Base-by-base conservation (phyloP, 2,113 vertebrate species). In the Gymnarchus niloticus region DNA sequence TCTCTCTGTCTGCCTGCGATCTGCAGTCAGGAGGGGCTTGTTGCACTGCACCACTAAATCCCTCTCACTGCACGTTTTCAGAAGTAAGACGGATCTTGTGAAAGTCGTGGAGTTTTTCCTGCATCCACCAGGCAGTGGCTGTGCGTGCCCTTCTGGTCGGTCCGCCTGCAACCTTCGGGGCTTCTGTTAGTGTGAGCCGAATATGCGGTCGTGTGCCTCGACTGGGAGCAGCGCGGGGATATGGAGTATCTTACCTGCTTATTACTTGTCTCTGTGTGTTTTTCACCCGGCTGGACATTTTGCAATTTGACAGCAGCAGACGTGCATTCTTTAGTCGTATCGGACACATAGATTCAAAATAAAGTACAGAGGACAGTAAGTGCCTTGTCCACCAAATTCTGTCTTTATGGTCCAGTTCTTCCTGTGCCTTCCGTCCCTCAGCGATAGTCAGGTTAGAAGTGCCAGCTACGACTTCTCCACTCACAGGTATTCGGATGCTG, bases 401-500 rank as follows among this genome's bases (percentile, higher is more conserved):
- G 65, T 33, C 5, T 73, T 73, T 14, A 4, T 73, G 12, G 17
- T 73, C 33, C 65, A 73, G 14, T 14, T 19, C 19, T 73, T 73
- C 41, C 33, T 17, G 19, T 28, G 6, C 28, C 65, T 37, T 28
- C 12, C 14, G 5, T 73, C 65, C 33, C 65, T 37, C 28, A 33
- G 33, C 33, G 1, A 33, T 41, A 73, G 65, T 33, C 41, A 41
- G 33, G 65, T 73, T 19, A 73, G 65, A 73, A 28, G 0, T 41
- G 33, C 65, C 41, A 33, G 65, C 65, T 41, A 37, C 65, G 33
- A 33, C 14, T 49, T 81, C 49, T 81, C 77, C 77, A 81, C 44
- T 14, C n/a, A 33, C 65, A 99, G 98, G 97, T 56, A 94, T 99
- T 41, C 94, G 97, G 0, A 98, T 99, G 96, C 90, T 99, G 92